A percentile compares a stretch with the other conserved stretches of the same genome.
Evolutionary conservation across 2,888 invertebrate species (phyloP).

Genomic region (Globia sparganii): DNA sequence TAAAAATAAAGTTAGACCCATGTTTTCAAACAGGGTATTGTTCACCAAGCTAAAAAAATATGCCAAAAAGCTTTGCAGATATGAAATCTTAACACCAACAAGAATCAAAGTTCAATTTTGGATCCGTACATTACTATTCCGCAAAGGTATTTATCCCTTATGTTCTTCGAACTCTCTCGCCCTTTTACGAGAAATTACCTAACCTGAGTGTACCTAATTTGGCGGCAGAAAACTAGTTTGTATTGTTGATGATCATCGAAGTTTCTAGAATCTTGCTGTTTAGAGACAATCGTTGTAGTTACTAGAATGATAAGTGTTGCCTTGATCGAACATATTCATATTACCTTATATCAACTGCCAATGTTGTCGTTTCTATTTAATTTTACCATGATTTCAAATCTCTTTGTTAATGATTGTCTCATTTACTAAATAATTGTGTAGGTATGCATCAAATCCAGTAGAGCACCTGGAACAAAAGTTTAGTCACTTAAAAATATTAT

Average conservation of each 20-base stretch:
- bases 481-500: neutral
- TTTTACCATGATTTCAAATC: neutral
- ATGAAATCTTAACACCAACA: neutral
- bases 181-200: slow-evolving; percentile 5
- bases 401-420: neutral
- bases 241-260: slow-evolving; percentile 13
- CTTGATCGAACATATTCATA: slow-evolving; percentile 57
- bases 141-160: neutral
- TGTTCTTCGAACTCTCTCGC: neutral
- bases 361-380: slow-evolving; percentile 1
- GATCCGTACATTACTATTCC: neutral
- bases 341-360: slow-evolving; percentile 28
- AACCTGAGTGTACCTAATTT: neutral
- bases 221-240: neutral
- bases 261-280: slow-evolving; percentile 32
- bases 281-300: slow-evolving; percentile 30
- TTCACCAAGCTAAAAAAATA: neutral
- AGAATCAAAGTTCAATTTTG: neutral
- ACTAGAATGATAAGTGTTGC: slow-evolving; percentile 51
- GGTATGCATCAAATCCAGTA: neutral
- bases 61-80: neutral
- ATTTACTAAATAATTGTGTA: neutral
- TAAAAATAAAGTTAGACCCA: neutral
- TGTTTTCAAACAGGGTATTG: neutral
- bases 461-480: neutral